These are phyloP conservation scores for Tachycineta bicolor DNA, from an alignment of 2,113 vertebrate genomes.

Conservation along the genomic window DNA sequence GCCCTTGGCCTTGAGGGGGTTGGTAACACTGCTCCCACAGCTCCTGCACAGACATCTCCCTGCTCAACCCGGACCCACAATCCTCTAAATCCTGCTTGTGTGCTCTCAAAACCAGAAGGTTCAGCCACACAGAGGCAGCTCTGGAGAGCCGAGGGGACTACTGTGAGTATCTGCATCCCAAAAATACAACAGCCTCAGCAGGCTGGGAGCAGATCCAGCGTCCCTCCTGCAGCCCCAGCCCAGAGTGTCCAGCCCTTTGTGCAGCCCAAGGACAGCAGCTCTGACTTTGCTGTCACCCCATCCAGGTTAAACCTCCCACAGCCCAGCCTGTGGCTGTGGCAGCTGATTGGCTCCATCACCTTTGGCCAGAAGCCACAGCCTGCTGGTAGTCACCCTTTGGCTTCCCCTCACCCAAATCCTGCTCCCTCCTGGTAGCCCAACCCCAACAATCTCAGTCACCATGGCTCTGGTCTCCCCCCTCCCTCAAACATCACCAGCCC, in stretches of 20 bases:
- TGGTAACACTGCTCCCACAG: rapidly evolving
- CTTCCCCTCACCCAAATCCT: neutral
- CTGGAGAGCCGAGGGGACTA: neutral
- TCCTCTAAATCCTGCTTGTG: neutral
- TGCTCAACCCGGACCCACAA: neutral
- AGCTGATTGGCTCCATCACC: neutral
- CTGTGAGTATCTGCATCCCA: neutral
- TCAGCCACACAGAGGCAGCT: neutral
- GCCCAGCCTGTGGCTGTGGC: neutral
- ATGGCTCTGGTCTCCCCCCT: neutral
- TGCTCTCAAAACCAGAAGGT: neutral
- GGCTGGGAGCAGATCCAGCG: neutral
- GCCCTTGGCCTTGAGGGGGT: rapidly evolving
- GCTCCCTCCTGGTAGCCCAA: neutral
- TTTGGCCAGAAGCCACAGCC: neutral
- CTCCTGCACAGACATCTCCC: neutral
- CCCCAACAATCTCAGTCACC: neutral
- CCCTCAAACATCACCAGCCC: neutral
- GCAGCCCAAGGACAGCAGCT: neutral
- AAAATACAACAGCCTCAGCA: neutral
- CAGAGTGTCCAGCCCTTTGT: neutral
- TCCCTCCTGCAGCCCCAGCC: neutral
- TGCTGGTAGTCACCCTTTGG: neutral
- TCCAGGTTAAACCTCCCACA: neutral
- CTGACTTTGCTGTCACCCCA: neutral